These are phyloP conservation scores for Dallia pectoralis DNA, from an alignment of 2,797 vertebrate species.

Conservation along the genomic window DNA sequence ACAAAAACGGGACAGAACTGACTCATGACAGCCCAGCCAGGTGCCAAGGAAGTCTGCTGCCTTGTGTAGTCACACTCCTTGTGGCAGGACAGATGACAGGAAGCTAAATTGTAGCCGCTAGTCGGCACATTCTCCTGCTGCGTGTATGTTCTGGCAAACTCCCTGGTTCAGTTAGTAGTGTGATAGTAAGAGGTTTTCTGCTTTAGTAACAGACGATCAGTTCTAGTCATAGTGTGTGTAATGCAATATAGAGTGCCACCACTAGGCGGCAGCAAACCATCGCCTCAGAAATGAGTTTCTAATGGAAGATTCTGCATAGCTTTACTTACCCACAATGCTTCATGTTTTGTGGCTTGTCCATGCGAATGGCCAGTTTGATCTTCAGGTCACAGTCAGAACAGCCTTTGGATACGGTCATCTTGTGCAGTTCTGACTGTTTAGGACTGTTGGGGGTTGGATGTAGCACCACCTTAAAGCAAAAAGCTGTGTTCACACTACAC, in stretches of 20 bases:
- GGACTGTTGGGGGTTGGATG: constrained; percentile 88
- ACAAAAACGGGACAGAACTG: too few relatives aligned
- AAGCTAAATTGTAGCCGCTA: too few relatives aligned
- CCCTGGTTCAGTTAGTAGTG: too few relatives aligned
- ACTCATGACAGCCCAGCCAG: too few relatives aligned
- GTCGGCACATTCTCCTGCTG: too few relatives aligned
- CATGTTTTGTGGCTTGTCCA: constrained; percentile 92
- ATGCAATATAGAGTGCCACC: constrained; percentile 20
- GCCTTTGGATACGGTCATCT: constrained; percentile 88
- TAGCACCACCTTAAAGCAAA: constrained; percentile 77
- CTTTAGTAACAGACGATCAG: neutral
- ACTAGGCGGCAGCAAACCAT: constrained; percentile 48
- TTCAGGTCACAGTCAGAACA: constrained; percentile 85
- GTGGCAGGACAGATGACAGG: too few relatives aligned
- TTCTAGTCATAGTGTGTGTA: neutral
- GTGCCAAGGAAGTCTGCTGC: too few relatives aligned
- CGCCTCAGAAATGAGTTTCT: neutral
- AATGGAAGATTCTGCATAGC: neutral
- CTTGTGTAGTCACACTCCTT: too few relatives aligned
- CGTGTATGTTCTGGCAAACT: too few relatives aligned
- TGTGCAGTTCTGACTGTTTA: constrained; percentile 87
- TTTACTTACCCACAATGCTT: constrained; percentile 86
- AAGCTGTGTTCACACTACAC: neutral
- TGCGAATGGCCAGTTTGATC: constrained; percentile 87
- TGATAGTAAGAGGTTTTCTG: constrained; percentile 1